Conservation (phyloP, 2,113 vertebrate genomes). For the Rhynchopsitta pachyrhyncha region DNA sequence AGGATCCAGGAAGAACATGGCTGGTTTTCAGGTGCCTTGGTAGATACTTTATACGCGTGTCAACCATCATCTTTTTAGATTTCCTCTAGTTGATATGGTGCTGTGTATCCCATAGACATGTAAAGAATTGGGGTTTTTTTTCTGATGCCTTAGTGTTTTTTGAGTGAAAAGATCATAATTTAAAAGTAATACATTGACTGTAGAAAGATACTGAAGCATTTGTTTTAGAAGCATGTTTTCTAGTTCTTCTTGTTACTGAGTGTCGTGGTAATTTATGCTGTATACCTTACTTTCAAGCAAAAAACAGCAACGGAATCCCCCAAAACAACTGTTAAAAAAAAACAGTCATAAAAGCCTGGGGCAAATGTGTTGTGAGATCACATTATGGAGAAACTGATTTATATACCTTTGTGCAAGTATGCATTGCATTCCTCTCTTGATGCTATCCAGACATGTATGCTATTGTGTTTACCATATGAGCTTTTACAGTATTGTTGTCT, state of each 20-base stretch:
- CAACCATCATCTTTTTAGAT: neutral
- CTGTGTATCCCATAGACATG: neutral
- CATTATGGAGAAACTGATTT: neutral
- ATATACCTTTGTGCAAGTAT: neutral
- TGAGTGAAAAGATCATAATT: neutral
- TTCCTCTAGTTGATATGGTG: neutral
- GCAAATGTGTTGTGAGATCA: neutral
- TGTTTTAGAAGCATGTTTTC: constrained; percentile 41
- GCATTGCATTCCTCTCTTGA: neutral
- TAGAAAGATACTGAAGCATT: neutral
- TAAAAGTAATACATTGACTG: neutral
- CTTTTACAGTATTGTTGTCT: neutral
- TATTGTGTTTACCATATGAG: neutral
- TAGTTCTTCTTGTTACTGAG: neutral
- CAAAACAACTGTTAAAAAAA: neutral
- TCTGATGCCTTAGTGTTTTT: neutral
- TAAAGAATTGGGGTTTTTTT: neutral
- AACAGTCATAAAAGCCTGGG: neutral
- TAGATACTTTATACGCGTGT: neutral
- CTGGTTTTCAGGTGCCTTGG: neutral
- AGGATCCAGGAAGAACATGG: neutral
- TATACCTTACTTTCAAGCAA: neutral
- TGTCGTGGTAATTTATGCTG: neutral
- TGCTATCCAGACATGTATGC: neutral
- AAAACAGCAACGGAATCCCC: neutral